These are phyloP conservation scores for Drosophila anceps DNA, from an alignment of 2,888 invertebrate species.

Conservation along the genomic window DNA sequence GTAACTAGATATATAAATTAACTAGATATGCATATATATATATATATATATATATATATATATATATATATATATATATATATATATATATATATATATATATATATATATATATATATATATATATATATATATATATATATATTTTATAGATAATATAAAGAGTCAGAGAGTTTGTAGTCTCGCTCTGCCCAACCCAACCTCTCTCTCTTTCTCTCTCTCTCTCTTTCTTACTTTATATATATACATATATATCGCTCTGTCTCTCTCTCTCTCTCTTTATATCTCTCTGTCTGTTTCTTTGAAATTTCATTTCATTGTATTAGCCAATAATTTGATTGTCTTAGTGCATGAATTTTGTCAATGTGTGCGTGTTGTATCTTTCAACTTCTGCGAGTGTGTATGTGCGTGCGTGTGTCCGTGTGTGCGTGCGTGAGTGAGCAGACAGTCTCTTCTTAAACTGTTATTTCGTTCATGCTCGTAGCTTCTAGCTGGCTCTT, in stretches of 20 bases:
- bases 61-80: background rate
- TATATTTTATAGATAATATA: constrained; percentile 1
- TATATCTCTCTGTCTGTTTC: constrained; percentile 14
- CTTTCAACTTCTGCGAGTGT: constrained; percentile 5
- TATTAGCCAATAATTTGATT: constrained; percentile 23
- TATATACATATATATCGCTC: background rate
- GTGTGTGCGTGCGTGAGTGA: constrained; percentile 5
- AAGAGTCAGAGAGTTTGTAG: constrained; percentile 16
- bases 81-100: background rate
- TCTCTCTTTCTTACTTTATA: constrained; percentile 1
- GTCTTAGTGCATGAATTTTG: constrained; percentile 58
- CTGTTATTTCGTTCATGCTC: constrained; percentile 22
- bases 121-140: too few relatives aligned
- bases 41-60: background rate
- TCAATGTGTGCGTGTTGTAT: constrained; percentile 19
- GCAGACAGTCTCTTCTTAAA: constrained; percentile 17
- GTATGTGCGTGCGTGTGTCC: constrained; percentile 6
- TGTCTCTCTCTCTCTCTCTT: constrained; percentile 9
- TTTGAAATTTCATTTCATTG: constrained; percentile 15
- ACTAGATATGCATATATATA: background rate
- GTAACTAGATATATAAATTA: constrained; percentile 4
- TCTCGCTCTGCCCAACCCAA: constrained; percentile 7
- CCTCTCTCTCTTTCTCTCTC: constrained; percentile 1
- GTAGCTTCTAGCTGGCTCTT: constrained; percentile 52
- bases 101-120: background rate